Evolutionary conservation across 2,113 vertebrate genomes (phyloP).

Genomic region (Ellobius talpinus): DNA sequence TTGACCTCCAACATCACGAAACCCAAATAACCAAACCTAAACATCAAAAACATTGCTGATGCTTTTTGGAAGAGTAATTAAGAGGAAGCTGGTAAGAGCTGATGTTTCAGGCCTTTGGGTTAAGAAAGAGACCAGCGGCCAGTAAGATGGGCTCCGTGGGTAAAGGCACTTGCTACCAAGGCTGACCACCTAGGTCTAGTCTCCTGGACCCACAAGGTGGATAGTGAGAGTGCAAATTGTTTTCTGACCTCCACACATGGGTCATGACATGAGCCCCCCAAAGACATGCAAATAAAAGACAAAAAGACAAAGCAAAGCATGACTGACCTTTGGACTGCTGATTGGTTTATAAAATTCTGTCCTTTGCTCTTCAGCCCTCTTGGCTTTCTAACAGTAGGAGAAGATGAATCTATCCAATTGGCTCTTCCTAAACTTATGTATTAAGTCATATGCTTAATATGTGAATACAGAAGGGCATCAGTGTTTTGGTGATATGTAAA

Average conservation of each 20-base stretch:
- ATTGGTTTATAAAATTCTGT: background rate
- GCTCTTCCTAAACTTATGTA: background rate
- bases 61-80: background rate
- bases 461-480: background rate
- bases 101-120: background rate
- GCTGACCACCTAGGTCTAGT: background rate
- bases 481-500: background rate
- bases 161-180: background rate
- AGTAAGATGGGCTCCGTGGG: background rate
- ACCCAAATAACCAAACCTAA: background rate
- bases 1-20: background rate
- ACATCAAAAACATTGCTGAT: background rate
- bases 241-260: background rate
- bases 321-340: accelerated
- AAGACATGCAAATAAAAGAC: background rate
- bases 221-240: background rate
- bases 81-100: background rate
- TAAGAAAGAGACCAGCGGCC: background rate
- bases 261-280: too few relatives aligned
- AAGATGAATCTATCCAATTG: too few relatives aligned
- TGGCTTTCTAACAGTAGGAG: background rate
- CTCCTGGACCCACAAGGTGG: background rate
- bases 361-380: background rate
- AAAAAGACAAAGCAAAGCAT: background rate
- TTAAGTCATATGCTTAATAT: background rate